Percentiles rank a stretch among this genome's conserved stretches.
These are phyloP conservation scores for Semotilus atromaculatus DNA, from an alignment of 2,797 vertebrate genomes.

Conservation along the genomic window DNA sequence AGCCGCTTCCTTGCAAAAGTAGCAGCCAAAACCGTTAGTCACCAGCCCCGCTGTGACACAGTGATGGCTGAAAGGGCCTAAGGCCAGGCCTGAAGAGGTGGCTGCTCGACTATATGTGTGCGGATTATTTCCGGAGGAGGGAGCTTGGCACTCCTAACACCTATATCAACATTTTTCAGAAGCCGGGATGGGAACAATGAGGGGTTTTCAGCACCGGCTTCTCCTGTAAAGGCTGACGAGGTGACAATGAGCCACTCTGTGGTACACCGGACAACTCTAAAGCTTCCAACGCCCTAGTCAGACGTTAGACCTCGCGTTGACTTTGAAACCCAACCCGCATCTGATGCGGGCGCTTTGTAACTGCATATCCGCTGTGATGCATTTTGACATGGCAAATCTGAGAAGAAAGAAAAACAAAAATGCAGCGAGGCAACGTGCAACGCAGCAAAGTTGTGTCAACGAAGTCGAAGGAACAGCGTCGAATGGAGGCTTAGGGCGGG, in stretches of 20 bases:
- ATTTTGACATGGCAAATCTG: slow-evolving; percentile 32
- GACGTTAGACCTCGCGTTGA: slow-evolving; percentile 48
- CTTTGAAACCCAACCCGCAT: slow-evolving; percentile 47
- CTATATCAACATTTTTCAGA: slow-evolving; percentile 41
- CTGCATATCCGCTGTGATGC: slow-evolving; percentile 42
- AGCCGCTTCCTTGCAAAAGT: slow-evolving; percentile 49
- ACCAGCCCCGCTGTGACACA: slow-evolving; percentile 58
- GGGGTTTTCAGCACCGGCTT: slow-evolving; percentile 62
- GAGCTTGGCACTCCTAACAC: slow-evolving; percentile 23
- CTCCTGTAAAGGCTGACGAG: slow-evolving; percentile 45
- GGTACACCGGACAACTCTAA: slow-evolving; percentile 5
- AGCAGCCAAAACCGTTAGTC: slow-evolving; percentile 61
- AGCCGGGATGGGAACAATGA: slow-evolving; percentile 46
- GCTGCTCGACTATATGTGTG: slow-evolving; percentile 37
- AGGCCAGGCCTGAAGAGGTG: slow-evolving; percentile 67
- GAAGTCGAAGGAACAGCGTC: slow-evolving; percentile 62
- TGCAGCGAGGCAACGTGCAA: slow-evolving; percentile 67
- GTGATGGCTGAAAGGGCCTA: slow-evolving; percentile 62
- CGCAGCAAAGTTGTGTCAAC: slow-evolving; percentile 61
- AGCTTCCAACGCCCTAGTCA: slow-evolving; percentile 24
- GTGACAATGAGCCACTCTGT: slow-evolving; percentile 6
- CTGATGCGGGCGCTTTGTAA: slow-evolving; percentile 44
- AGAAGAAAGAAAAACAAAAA: slow-evolving; percentile 55
- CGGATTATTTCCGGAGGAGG: slow-evolving; percentile 33
- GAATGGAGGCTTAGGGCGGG: slow-evolving; percentile 59